Conservation (phyloP, 1,140 invertebrate genomes). For the Myzus persicae region DNA sequence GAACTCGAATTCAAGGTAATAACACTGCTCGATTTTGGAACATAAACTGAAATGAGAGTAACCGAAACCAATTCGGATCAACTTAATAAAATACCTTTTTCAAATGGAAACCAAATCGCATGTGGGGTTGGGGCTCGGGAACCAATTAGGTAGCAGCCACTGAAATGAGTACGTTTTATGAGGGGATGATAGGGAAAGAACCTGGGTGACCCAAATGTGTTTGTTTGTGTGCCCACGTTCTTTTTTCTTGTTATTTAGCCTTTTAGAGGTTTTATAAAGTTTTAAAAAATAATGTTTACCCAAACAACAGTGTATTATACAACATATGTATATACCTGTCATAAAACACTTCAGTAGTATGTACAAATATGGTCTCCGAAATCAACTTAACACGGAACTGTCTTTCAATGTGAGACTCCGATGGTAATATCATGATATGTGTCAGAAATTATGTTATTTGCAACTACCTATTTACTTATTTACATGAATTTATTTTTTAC, state of each 20-base stretch:
- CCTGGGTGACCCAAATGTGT: too few relatives aligned
- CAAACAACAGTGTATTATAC: neutral
- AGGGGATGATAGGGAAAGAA: neutral
- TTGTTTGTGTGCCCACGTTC: too few relatives aligned
- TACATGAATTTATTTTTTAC: neutral
- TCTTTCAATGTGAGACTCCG: neutral
- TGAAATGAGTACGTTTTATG: neutral
- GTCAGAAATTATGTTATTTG: neutral
- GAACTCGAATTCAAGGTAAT: conserved; percentile 94
- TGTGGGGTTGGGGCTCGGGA: too few relatives aligned
- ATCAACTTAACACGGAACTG: neutral
- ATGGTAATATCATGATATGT: neutral
- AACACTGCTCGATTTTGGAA: neutral
- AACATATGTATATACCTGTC: neutral
- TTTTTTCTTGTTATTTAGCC: too few relatives aligned
- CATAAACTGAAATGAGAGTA: neutral
- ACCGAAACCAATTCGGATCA: too few relatives aligned
- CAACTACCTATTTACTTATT: too few relatives aligned
- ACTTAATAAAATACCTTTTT: too few relatives aligned
- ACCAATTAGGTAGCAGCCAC: too few relatives aligned
- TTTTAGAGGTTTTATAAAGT: too few relatives aligned
- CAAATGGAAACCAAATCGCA: too few relatives aligned
- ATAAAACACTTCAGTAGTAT: neutral
- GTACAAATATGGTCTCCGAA: neutral
- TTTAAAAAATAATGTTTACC: too few relatives aligned